These are phyloP conservation scores for Lasioglossum baleicum DNA, from an alignment of 1,140 invertebrate genomes.

Conservation along the genomic window DNA sequence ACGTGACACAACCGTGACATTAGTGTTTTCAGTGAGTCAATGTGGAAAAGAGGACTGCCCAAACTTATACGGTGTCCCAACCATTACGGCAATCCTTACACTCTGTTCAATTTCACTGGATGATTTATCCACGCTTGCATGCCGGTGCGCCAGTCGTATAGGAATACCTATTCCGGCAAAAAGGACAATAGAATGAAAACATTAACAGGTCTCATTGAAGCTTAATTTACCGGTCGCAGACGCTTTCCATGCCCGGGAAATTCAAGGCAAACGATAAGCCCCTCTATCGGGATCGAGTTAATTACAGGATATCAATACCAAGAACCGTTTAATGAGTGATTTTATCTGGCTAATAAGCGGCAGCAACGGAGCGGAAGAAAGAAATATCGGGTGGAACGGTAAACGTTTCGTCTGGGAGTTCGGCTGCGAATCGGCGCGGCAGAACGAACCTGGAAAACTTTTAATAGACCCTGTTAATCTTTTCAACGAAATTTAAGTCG, in stretches of 20 bases:
- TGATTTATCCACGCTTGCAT: too few species aligned
- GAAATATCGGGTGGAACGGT: neutral
- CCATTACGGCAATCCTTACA: too few species aligned
- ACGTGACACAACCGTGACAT: too few species aligned
- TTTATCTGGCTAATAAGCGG: neutral
- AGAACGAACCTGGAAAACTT: neutral
- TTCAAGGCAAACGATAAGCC: neutral
- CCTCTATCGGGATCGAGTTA: conserved; percentile 19
- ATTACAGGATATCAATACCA: conserved; percentile 37
- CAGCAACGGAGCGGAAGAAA: neutral
- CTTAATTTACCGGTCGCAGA: neutral
- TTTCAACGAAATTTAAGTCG: conserved; percentile 15
- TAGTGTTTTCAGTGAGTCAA: too few species aligned
- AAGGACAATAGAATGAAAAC: too few species aligned
- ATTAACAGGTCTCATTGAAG: too few species aligned
- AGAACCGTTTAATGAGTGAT: neutral
- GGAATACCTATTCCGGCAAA: too few species aligned
- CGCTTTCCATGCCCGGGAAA: neutral
- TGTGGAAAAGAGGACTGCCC: too few species aligned
- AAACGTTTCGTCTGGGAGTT: too few species aligned
- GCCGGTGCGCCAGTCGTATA: too few species aligned
- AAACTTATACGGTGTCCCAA: too few species aligned
- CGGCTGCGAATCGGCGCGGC: neutral
- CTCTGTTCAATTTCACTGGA: too few species aligned
- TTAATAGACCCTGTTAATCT: conserved; percentile 17